Base-by-base conservation (phyloP, 2,888 invertebrate genomes). In the Leucoma salicis region DNA sequence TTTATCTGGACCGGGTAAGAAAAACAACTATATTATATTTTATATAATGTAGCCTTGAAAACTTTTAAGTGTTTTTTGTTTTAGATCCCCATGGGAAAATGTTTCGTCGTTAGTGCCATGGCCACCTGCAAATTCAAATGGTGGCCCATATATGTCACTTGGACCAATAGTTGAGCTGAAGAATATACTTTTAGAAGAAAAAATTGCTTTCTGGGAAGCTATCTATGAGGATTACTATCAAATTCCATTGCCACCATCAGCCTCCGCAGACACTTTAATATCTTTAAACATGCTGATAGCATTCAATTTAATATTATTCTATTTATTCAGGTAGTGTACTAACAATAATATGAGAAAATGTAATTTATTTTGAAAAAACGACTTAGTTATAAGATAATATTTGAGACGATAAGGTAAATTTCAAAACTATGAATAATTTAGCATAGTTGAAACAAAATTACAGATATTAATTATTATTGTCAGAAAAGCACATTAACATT, bases 81-180 rank as follows among this genome's bases (percentile, higher is more conserved):
- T 15, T 45, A 78, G 78, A 7, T 55, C 52, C 16, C 78, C 78
- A 1, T 56, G 60, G 2, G 52, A 65, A 1, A 47, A 46, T 7
- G 51, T 46, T 0, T 52, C 61, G 0, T 2, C 37, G 4, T 31
- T 69, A n/a, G 57, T 58, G 0, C 8, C 42, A 2, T 78, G 78
- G 78, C 62, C 51, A 5, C 49, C 65, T 1, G 67, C 62, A n/a
- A 41, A 46, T 0, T 42, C 36, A 0, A 35, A 55, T 15, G 27
- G 63, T 32, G 49, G 63, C 3, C 74, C 74, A 1, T 53, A 75
- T 38, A 69, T 76, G 70, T 66, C 67, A 0, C 42, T 79, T 2
- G 66, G 66, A 4, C 18, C 40, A 2, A 43, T 44, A 6, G 42
- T 68, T 14, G 49, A 61, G 35, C 35, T 75, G 18, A 36, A 45